Conservation (phyloP, 2,797 vertebrate species). For the Euthynnus affinis region DNA sequence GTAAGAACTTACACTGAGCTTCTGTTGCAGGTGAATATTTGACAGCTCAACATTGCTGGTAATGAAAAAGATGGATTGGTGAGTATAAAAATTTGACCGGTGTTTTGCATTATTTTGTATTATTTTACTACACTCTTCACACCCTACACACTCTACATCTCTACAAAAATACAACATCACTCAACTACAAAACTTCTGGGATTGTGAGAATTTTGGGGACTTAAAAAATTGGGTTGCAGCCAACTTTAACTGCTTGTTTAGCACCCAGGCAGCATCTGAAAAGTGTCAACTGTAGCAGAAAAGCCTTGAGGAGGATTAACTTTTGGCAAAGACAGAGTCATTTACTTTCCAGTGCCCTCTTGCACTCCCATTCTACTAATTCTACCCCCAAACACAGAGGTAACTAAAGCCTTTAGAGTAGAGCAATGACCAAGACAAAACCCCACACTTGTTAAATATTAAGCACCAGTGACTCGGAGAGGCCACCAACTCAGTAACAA, state of each 20-base stretch:
- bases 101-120: background rate
- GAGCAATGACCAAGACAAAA: constrained; percentile 55
- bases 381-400: constrained; percentile 24
- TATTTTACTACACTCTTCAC: no score
- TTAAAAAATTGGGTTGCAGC: background rate
- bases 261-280: constrained; percentile 22
- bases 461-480: constrained; percentile 63
- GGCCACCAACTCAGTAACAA: constrained; percentile 59
- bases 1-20: constrained; percentile 37
- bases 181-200: background rate
- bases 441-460: constrained; percentile 81
- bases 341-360: constrained; percentile 19
- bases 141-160: no score
- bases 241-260: constrained; percentile 1
- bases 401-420: constrained; percentile 68
- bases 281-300: constrained; percentile 25
- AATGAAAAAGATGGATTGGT: constrained; percentile 21
- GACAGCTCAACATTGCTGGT: constrained; percentile 17
- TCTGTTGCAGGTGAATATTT: constrained; percentile 24
- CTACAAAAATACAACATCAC: no score
- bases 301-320: constrained; percentile 15
- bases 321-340: constrained; percentile 24
- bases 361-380: constrained; percentile 1
- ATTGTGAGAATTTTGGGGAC: background rate
- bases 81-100: constrained; percentile 8